Base-by-base conservation (phyloP, 2,797 vertebrate species). In the Pelobates cultripes region DNA sequence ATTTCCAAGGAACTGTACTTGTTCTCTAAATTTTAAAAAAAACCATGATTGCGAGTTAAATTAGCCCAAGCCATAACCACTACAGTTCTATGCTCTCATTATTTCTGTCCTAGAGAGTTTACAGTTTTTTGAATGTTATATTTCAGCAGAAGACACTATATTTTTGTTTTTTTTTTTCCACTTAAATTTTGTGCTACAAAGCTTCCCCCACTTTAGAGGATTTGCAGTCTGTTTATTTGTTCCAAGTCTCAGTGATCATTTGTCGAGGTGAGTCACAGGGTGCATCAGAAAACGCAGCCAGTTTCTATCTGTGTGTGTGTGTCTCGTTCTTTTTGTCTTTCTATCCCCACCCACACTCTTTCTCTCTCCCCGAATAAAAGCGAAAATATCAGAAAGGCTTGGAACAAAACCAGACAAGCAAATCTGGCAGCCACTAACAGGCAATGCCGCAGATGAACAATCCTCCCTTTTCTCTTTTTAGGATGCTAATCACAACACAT, bases 201-300 rank as follows among this genome's bases (percentile, higher is more conserved):
- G 28, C 28, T 67, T 55, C 73, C 57, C 51, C 64, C 43, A 57
- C 71, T 72, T 53, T 41, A n/a, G 14, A 68, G 72, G 72, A 75
- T 57, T 47, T 7, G 42, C 53, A 47, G 63, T 13, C n/a, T 70
- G 73, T 69, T 74, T 76, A 71, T 15, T 40, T 71, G n/a, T 61
- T 82, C 61, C 47, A 78, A 43, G 9, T 57, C 45, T 77, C 64
- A 17, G 67, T 68, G 41, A 77, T 60, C 64, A 43, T 68, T 71
- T 82, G 73, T 28, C 55, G 17, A 43, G 53, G 68, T 81, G 75
- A 82, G 60, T 82, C 81, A 82, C 69, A 44, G 6, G 64, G 66
- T 45, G 45, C 70, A 73, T 9, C 13, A 73, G 69, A 69, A 71
- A 73, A 68, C 45, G 68, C 42, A 78, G 51, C 61, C 47, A 66